phyloP scores from a whole-genome alignment of 2,888 invertebrate genomes.

The Chrysolina oricalcia region DNA sequence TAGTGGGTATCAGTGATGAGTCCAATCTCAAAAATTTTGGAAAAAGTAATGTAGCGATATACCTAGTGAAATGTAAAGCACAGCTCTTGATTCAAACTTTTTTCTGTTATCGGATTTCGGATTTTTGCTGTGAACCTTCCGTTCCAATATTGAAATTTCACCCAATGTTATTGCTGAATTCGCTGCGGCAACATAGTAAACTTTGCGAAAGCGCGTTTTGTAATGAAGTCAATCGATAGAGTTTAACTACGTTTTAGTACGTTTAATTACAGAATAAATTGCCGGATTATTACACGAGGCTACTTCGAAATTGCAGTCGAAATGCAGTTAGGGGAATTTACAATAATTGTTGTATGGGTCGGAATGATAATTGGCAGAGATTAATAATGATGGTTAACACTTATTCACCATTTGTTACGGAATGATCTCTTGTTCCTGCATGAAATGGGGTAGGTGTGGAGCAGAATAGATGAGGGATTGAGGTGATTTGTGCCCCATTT shows the following conservation, averaged over 20 bases:
- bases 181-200: not conserved
- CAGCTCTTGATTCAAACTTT: too few species aligned
- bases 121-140: not conserved
- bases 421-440: not conserved
- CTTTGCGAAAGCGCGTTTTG: not conserved
- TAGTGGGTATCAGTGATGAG: too few species aligned
- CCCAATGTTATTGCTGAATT: not conserved
- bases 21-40: too few species aligned
- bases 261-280: conserved; percentile 81
- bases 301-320: conserved; percentile 48
- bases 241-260: conserved; percentile 70
- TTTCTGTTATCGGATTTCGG: too few species aligned
- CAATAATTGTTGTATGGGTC: conserved; percentile 49
- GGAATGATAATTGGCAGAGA: conserved; percentile 46
- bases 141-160: not conserved
- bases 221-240: conserved; percentile 56
- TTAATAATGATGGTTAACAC: conserved; percentile 39
- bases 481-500: too few species aligned
- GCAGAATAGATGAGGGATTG: too few species aligned
- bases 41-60: too few species aligned
- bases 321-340: conserved; percentile 50
- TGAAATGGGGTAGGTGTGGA: not conserved
- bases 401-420: conserved; percentile 1
- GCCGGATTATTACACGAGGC: conserved; percentile 54
- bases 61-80: too few species aligned